A percentile compares a stretch with the other conserved stretches of the same genome.
Conservation (phyloP, 2,113 vertebrate genomes). For the Brachypteracias leptosomus region DNA sequence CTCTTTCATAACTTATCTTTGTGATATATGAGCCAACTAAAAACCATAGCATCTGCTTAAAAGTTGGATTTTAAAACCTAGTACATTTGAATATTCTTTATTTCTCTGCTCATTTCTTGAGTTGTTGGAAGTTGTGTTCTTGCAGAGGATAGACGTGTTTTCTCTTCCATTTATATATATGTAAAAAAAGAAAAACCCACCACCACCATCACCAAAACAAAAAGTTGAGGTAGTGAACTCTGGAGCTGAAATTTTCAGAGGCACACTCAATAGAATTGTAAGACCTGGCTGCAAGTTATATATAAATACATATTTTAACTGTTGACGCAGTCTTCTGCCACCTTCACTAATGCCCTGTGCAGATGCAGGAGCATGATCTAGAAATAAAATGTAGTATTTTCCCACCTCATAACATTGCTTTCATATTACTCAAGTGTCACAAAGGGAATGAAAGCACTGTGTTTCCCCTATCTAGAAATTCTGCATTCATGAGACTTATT, state of each 20-base stretch:
- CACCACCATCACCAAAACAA: background rate
- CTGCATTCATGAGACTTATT: background rate
- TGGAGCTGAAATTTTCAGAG: background rate
- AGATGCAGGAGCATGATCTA: background rate
- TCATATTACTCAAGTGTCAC: background rate
- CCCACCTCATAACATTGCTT: background rate
- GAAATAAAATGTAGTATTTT: background rate
- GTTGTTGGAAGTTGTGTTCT: background rate
- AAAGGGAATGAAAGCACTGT: background rate
- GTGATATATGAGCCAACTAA: background rate
- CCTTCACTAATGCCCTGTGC: background rate
- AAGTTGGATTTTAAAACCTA: background rate
- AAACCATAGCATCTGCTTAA: background rate
- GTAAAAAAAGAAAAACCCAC: too few relatives aligned
- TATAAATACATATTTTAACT: background rate
- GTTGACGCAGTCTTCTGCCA: background rate
- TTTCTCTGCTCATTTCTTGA: background rate
- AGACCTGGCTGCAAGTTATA: background rate
- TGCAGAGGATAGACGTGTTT: background rate
- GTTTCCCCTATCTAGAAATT: background rate
- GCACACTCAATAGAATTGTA: rapidly evolving
- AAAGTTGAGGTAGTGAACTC: background rate
- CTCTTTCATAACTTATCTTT: background rate
- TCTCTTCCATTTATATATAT: background rate
- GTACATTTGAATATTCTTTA: background rate